phyloP scores from a whole-genome alignment of 2,113 vertebrate species.

The Heterocephalus glaber region DNA sequence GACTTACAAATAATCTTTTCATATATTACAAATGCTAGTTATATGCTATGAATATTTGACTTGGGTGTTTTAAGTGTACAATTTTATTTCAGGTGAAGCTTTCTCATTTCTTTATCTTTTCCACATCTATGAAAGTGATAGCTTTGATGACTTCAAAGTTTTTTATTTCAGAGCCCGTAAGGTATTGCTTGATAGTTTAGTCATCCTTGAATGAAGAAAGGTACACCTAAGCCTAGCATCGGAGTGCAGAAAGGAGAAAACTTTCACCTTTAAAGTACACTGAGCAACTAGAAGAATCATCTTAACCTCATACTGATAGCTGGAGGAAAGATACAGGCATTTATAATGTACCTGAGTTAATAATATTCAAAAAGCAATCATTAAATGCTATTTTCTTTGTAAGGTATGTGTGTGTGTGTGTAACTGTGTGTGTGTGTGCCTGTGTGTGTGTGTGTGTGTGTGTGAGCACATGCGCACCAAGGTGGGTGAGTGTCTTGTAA shows the following conservation, averaged over 20 bases:
- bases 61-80: neutral
- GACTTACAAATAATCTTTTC: neutral
- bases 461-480: neutral
- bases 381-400: neutral
- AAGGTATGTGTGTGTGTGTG: neutral
- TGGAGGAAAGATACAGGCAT: neutral
- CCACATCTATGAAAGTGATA: neutral
- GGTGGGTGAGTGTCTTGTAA: neutral
- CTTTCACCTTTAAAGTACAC: neutral
- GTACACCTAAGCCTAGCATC: neutral
- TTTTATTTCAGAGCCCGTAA: neutral
- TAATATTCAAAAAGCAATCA: neutral
- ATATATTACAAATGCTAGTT: neutral
- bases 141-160: neutral
- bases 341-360: neutral
- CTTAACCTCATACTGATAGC: neutral
- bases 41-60: neutral
- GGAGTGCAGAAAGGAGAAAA: neutral
- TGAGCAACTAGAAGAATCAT: neutral
- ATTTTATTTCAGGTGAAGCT: neutral
- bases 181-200: neutral
- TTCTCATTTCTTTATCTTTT: neutral
- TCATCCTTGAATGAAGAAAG: neutral
- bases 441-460: neutral
- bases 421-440: neutral